These are phyloP conservation scores for Coecobrya sp. DNA, from an alignment of 2,888 invertebrate genomes.

Conservation along the genomic window DNA sequence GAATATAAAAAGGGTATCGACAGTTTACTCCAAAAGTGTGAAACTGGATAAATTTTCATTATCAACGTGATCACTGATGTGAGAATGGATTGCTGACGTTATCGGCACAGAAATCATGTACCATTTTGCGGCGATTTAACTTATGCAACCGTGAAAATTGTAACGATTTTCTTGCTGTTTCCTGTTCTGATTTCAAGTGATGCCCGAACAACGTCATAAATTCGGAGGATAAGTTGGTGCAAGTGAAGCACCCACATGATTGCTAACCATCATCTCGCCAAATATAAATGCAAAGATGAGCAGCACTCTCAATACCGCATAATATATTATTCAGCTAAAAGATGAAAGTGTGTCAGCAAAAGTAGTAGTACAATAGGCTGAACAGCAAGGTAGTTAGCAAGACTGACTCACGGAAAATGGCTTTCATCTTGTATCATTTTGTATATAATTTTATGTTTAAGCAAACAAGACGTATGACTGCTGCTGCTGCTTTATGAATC, in stretches of 20 bases:
- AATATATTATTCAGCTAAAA: constrained; percentile 2
- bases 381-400: neutral
- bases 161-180: no score
- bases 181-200: neutral
- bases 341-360: neutral
- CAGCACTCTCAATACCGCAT: neutral
- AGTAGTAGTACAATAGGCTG: neutral
- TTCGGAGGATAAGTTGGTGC: neutral
- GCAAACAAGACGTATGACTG: no score
- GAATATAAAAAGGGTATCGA: no score
- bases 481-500: neutral
- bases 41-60: no score
- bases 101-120: no score
- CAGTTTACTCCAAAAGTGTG: no score
- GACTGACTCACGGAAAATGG: neutral
- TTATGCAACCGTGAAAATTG: no score
- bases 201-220: neutral
- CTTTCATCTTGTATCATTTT: neutral
- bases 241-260: neutral
- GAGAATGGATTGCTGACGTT: no score
- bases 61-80: no score
- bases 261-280: neutral
- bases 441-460: no score
- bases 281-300: neutral
- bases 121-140: no score